Evolutionary conservation across 2,888 invertebrate species (phyloP), one percentile per base, ranked within the genome.

Genomic region (Leucozona laternaria): DNA sequence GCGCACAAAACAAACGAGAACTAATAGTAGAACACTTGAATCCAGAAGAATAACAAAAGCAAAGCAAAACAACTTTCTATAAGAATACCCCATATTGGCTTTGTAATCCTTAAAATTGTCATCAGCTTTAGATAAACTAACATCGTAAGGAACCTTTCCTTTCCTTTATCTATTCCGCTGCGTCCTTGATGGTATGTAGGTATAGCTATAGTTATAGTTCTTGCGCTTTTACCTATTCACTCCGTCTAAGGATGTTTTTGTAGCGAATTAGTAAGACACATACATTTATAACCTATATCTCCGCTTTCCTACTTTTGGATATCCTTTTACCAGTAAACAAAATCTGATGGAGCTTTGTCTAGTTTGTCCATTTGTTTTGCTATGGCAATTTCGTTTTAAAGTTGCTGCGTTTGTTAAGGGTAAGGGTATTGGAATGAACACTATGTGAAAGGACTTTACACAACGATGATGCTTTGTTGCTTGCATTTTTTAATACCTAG

Each of bases 81-180:
- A 57, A 75, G 70, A 57, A 53, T 62, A 80, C 72, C 60, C 77
- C 72, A 73, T 81, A 81, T 81, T 79, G 79, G 77, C 68, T 78
- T 45, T 77, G 85, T 85, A 77, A 78, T 85, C 77, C 81, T 81
- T 85, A 77, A 73, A 81, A 85, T 81, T 81, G 85, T 85, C 84
- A 80, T 85, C 81, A 77, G 85, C 70, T 85, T 68, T 78, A 77
- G 85, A 81, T 81, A 81, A 85, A 81, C 77, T 81, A 80, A 85
- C 55, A 58, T 43, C 64, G 57, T 60, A 45, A 17, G 17, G 28
- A 62, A 28, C 43, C 22, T 62, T 13, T 20, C 31, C 17, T 11
- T 17, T 13, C 34, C 31, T 31, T 11, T 17, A 45, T n/a, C 4
- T 55, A 10, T 34, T 5, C 37, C 40, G 15, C 25, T 40, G 15